Evolutionary conservation across 2,888 invertebrate genomes (phyloP).

Genomic region (Pollenia labialis): DNA sequence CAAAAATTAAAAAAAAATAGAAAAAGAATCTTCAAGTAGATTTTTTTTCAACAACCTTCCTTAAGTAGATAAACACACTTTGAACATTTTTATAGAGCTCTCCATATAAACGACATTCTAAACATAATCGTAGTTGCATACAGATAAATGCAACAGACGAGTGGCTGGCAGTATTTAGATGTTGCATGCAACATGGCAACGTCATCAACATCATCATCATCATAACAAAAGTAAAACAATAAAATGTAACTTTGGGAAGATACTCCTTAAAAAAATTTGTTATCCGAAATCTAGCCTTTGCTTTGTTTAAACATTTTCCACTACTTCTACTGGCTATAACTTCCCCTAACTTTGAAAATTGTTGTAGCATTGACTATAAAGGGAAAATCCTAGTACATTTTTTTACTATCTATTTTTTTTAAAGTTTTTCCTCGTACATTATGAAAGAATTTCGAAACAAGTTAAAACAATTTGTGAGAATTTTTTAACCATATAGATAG

Average conservation of each 20-base stretch:
- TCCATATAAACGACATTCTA: conserved; percentile 60
- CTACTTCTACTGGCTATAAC: not conserved
- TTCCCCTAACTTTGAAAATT: not conserved
- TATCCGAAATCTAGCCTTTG: not conserved
- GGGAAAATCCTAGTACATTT: not conserved
- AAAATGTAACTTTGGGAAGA: not conserved
- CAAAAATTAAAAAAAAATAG: not conserved
- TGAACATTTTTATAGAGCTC: conserved; percentile 6
- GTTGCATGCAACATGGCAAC: conserved; percentile 50
- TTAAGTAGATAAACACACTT: conserved; percentile 48
- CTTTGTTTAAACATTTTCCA: not conserved
- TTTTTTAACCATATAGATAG: not conserved
- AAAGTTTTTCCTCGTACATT: conserved; percentile 24
- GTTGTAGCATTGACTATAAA: not conserved
- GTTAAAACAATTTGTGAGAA: conserved; percentile 20
- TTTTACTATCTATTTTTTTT: not conserved
- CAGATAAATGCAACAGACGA: conserved; percentile 47
- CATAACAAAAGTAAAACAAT: not conserved
- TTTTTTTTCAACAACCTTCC: conserved; percentile 51
- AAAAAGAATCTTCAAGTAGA: conserved; percentile 10
- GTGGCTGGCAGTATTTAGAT: conserved; percentile 28
- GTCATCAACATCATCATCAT: conserved; percentile 11
- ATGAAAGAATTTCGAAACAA: conserved; percentile 23
- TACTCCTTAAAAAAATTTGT: not conserved
- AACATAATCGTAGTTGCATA: conserved; percentile 26